Percentiles rank a stretch among this genome's conserved stretches.
Conservation (phyloP, 1,140 invertebrate genomes). For the Drosophila kohkoa region DNA sequence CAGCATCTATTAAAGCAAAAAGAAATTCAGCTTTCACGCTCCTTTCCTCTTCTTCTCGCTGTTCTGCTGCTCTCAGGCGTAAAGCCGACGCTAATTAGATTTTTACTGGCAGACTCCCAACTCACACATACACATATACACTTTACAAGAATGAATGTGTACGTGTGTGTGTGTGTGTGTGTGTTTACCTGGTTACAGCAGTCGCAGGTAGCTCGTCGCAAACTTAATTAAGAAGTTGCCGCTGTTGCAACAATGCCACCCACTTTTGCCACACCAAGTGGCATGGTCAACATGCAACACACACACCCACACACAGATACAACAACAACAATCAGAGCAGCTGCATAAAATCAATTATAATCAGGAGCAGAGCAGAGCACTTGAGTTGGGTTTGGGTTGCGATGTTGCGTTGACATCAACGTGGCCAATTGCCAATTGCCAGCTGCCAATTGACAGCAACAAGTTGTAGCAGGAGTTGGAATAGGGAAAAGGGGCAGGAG, state of each 20-base stretch:
- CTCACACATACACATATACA: conserved; percentile 21
- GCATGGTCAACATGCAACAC: conserved; percentile 21
- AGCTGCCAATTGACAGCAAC: conserved; percentile 73
- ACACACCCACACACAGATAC: background rate
- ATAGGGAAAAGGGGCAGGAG: too few species aligned
- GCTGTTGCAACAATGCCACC: conserved; percentile 47
- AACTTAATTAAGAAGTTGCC: conserved; percentile 80
- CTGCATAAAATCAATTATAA: conserved; percentile 73
- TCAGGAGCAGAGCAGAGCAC: conserved; percentile 13
- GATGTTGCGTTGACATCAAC: background rate
- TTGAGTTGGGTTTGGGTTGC: background rate
- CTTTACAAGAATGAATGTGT: background rate
- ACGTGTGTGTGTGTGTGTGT: conserved; percentile 12
- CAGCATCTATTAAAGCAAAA: conserved; percentile 55
- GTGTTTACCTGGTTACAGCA: conserved; percentile 11
- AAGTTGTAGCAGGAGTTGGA: conserved; percentile 43
- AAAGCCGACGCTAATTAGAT: conserved; percentile 60
- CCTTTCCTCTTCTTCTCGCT: background rate
- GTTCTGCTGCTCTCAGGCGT: conserved; percentile 1
- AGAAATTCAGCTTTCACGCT: conserved; percentile 40
- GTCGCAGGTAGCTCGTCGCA: conserved; percentile 39
- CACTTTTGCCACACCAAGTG: conserved; percentile 13
- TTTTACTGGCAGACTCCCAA: conserved; percentile 40
- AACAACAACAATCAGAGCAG: conserved; percentile 3
- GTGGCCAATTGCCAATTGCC: background rate